These are phyloP conservation scores for Mythimna vitellina DNA, from an alignment of 2,888 invertebrate species.

Conservation along the genomic window DNA sequence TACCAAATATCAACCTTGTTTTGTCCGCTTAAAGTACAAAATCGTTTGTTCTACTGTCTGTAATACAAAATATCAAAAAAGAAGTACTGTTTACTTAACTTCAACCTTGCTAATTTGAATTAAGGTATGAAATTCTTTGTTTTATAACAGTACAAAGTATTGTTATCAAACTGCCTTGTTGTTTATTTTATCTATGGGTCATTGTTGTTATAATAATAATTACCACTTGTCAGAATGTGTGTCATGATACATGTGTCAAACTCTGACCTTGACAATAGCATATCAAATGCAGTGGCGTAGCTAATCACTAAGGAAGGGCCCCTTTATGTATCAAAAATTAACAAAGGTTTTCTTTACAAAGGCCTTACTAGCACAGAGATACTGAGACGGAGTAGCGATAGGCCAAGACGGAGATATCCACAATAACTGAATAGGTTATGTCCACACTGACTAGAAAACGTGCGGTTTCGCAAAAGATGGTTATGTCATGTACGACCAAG, in stretches of 20 bases:
- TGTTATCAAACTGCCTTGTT: conserved; percentile 38
- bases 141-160: conserved; percentile 11
- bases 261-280: conserved; percentile 3
- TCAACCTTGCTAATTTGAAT: background rate
- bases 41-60: conserved; percentile 9
- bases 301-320: too few species aligned
- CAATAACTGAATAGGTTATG: too few species aligned
- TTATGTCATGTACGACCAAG: too few species aligned
- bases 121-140: conserved; percentile 29
- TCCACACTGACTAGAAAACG: too few species aligned
- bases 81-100: conserved; percentile 10
- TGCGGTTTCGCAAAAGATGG: too few species aligned
- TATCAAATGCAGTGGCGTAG: conserved; percentile 1
- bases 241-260: conserved; percentile 3
- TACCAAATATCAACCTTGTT: conserved; percentile 18
- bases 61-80: conserved; percentile 15
- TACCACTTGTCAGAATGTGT: conserved; percentile 21
- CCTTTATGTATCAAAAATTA: too few species aligned
- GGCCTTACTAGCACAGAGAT: too few species aligned
- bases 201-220: conserved; percentile 35
- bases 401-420: too few species aligned
- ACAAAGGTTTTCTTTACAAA: too few species aligned
- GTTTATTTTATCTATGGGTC: conserved; percentile 47
- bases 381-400: too few species aligned
- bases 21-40: conserved; percentile 2